phyloP scores from a whole-genome alignment of 2,888 invertebrate species.

The Acheta domesticus region DNA sequence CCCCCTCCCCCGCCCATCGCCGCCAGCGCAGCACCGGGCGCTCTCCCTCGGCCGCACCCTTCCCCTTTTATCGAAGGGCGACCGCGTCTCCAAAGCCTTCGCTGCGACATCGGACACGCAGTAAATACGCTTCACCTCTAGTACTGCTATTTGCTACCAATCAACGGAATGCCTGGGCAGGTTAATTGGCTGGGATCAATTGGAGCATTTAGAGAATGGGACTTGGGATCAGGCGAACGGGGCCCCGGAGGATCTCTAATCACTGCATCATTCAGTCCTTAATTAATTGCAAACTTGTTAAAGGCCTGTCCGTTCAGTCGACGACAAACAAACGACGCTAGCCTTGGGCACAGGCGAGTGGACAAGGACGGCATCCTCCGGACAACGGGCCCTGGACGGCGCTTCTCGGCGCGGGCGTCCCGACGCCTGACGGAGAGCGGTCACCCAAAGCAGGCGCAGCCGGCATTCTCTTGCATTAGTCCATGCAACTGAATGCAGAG shows the following conservation, averaged over 20 bases:
- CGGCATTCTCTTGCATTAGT: no score
- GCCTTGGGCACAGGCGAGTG: neutral
- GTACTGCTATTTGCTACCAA: slow-evolving; percentile 6
- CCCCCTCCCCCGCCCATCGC: no score
- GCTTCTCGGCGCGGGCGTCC: no score
- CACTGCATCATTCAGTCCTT: slow-evolving; percentile 18
- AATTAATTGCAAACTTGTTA: slow-evolving; percentile 10
- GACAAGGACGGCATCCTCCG: no score
- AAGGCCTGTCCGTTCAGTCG: neutral
- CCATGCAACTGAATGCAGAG: no score
- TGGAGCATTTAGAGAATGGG: slow-evolving; percentile 18
- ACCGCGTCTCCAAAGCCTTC: neutral
- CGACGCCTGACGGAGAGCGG: no score
- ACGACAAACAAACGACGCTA: neutral
- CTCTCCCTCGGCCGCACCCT: neutral
- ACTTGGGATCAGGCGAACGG: neutral
- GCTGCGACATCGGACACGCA: neutral
- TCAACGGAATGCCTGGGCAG: slow-evolving; percentile 6
- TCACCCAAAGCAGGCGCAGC: no score
- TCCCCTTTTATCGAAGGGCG: neutral
- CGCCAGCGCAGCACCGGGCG: neutral
- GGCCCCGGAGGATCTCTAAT: neutral
- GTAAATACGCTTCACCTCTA: slow-evolving; percentile 18
- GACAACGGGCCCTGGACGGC: no score
- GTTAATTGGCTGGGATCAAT: neutral